Percentiles rank a stretch among this genome's conserved stretches.
phyloP scores from a whole-genome alignment of 2,797 vertebrate genomes.

The Potorous gilbertii region DNA sequence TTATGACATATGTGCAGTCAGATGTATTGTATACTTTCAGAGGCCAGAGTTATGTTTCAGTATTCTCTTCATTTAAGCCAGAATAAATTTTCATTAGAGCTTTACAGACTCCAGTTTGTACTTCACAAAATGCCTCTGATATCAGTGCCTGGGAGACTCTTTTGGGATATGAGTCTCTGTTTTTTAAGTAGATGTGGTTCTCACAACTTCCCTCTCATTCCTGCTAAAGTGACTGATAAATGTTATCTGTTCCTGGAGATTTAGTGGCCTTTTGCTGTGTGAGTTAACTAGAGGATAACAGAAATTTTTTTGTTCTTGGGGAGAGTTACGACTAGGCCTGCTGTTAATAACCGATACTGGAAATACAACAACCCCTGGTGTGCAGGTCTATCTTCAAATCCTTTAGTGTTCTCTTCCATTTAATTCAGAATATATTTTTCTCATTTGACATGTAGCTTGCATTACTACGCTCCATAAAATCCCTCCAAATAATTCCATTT shows the following conservation, averaged over 20 bases:
- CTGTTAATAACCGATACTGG: conserved; percentile 49
- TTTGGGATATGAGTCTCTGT: neutral
- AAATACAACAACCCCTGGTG: conserved; percentile 22
- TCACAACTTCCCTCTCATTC: neutral
- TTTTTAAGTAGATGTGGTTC: neutral
- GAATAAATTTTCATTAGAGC: neutral
- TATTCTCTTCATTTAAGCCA: neutral
- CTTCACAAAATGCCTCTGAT: neutral
- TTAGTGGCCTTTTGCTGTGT: conserved; percentile 26
- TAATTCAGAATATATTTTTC: neutral
- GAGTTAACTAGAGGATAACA: conserved; percentile 19
- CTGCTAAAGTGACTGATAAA: neutral
- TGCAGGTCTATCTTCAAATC: conserved; percentile 12
- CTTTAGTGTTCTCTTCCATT: conserved; percentile 23
- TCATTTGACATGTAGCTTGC: neutral
- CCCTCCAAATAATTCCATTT: neutral
- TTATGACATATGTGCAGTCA: neutral
- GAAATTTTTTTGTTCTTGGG: conserved; percentile 42
- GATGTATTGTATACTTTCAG: neutral
- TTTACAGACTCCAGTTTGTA: neutral
- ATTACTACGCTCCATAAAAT: neutral
- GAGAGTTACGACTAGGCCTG: conserved; percentile 44
- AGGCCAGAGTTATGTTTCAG: neutral
- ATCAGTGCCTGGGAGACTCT: neutral
- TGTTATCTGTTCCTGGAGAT: conserved; percentile 30